Evolutionary conservation across 2,113 vertebrate species (phyloP).

Genomic region (Dicentrarchus labrax): DNA sequence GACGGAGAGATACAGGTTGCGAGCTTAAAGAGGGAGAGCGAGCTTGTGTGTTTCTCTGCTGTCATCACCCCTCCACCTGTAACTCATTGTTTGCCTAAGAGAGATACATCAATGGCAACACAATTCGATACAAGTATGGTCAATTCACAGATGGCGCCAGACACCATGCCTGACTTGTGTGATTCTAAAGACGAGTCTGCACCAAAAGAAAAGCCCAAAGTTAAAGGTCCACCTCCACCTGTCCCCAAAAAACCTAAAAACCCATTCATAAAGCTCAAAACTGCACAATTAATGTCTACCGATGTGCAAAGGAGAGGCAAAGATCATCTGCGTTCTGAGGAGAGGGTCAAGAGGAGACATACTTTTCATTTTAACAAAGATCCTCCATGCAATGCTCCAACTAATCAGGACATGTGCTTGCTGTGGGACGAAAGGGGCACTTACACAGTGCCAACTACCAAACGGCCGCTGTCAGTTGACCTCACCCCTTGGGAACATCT

Average conservation of each 20-base stretch:
- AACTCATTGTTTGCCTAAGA: conserved; percentile 62
- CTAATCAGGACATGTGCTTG: conserved; percentile 78
- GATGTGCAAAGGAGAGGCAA: conserved; percentile 75
- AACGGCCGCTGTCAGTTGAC: conserved; percentile 59
- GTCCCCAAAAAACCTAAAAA: conserved; percentile 85
- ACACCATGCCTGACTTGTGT: neutral
- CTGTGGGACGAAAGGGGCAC: conserved; percentile 71
- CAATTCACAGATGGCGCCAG: conserved; percentile 24
- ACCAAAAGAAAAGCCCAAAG: conserved; percentile 64
- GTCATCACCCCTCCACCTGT: conserved; percentile 65
- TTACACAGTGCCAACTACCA: conserved; percentile 49
- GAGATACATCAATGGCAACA: conserved; percentile 12
- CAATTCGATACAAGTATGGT: conserved; percentile 8
- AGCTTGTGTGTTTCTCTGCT: conserved; percentile 71
- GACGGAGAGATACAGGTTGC: conserved; percentile 47
- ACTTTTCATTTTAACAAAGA: conserved; percentile 74
- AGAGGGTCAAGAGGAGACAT: conserved; percentile 76
- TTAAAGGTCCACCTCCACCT: conserved; percentile 83
- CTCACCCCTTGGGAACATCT: conserved; percentile 61
- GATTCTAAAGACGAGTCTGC: conserved; percentile 16
- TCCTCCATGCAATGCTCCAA: conserved; percentile 3
- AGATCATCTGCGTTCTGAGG: conserved; percentile 71
- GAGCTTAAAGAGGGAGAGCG: conserved; percentile 63
- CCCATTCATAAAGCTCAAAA: conserved; percentile 76
- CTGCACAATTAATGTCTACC: conserved; percentile 62